Evolutionary conservation across 2,113 vertebrate genomes (phyloP).

Genomic region (Alligator mississippiensis): DNA sequence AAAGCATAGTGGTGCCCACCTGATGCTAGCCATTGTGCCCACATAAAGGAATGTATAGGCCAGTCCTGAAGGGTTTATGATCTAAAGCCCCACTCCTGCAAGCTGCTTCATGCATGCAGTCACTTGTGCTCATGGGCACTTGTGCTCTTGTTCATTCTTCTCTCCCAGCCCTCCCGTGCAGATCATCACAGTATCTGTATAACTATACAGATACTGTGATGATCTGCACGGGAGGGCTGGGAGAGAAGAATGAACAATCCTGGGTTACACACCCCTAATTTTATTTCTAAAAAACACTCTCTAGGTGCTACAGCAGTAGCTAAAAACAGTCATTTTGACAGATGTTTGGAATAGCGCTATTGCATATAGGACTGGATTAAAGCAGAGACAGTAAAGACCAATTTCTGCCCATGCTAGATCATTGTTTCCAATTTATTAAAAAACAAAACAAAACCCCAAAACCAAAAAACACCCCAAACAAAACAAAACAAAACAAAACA

Average conservation of each 20-base stretch:
- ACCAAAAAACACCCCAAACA: too few relatives aligned
- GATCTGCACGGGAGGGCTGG: not conserved
- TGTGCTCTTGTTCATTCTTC: not conserved
- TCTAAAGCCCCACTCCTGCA: not conserved
- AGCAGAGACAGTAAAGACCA: not conserved
- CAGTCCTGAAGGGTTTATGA: not conserved
- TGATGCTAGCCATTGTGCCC: not conserved
- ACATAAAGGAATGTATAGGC: not conserved
- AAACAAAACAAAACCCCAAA: too few relatives aligned
- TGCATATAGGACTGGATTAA: not conserved
- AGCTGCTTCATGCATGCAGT: not conserved
- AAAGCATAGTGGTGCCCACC: not conserved
- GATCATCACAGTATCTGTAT: too few relatives aligned
- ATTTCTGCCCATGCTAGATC: not conserved
- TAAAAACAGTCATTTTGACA: not conserved
- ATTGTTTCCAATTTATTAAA: not conserved
- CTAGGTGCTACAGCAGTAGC: not conserved
- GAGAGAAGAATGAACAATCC: not conserved
- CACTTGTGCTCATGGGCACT: not conserved
- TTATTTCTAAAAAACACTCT: not conserved
- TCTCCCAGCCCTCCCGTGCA: accelerated
- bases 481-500: not conserved
- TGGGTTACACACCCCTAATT: not conserved
- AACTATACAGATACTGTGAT: not conserved
- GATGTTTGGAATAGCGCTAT: not conserved